Evolutionary conservation across 2,797 vertebrate genomes (phyloP), one percentile per base, ranked within the genome.

Genomic region (Lepus townsendii): DNA sequence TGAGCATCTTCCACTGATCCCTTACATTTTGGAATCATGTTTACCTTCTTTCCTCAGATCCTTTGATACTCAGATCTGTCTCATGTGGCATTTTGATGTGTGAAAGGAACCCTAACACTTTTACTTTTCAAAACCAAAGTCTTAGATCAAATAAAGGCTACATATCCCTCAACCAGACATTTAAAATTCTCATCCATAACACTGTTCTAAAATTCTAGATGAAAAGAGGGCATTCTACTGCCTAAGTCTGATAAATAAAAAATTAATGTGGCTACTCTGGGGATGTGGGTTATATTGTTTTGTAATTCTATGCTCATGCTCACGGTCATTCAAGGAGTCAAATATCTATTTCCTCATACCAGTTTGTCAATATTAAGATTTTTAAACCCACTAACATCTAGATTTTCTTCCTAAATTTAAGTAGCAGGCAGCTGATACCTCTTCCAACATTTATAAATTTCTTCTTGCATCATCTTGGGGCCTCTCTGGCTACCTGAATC

Each of bases 61-160:
- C 72, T 95, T 95, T 85, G 82, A 94, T 83, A 54, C 63, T 84
- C 84, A 84, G 38, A 80, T 92, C 82, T 84, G 32, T 76, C 76
- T 93, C 54, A 71, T 73, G 54, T 83, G 83, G 19, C 87, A 83
- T 88, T 96, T 94, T 30, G 8, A 87, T 83, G 65, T 94, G 26
- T 72, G 47, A 85, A 95, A 93, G n/a, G 47, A 83, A 60, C 6
- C 20, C 62, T 83, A 86, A 76, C n/a, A 60, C 76, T 95, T 94
- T 94, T 32, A 80, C 22, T 91, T 94, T 95, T 83, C 42, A 95
- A 94, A 87, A 73, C 63, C 47, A 19, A 94, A 76, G 72, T 86
- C 79, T 89, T 86, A 93, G 84, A 86, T 95, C 91, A 94, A 86
- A 69, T 78, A 94, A 87, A 83, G 13, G 52, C 50, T 75, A 30